Base-by-base conservation (phyloP, 2,888 invertebrate species). In the Thecocarcelia acutangulata region DNA sequence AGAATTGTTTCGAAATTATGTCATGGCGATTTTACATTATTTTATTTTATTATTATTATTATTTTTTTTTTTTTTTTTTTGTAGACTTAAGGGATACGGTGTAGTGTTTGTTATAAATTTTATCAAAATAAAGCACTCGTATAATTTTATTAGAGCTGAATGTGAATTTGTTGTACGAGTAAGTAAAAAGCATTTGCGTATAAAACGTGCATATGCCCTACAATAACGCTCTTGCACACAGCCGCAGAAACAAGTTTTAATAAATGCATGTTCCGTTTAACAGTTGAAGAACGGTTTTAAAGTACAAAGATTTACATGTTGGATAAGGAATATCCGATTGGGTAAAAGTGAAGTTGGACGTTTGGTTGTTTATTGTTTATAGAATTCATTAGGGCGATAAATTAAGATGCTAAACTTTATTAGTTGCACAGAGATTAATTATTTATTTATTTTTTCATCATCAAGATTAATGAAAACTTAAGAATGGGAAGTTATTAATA, bases 271-370 rank as follows among this genome's bases (percentile, higher is more conserved):
- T 69, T n/a, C n/a, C 28, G 46, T 19, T 37, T n/a, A 63, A 63
- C 44, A 46, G 70, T 63, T 56, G 52, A 73, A 37, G 59, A 79
- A 73, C 52, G 37, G 59, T 66, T 72, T 66, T 59, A 37, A 73
- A 79, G 54, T 40, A 21, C 37, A 44, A 59, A 72, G 78, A 79
- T 79, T 73, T 73, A 68, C 70, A 79, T 79, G 66, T 52, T 40
- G 59, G 78, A 73, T 79, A 79, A 59, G 21, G 52, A 58, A 59
- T 59, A 78, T 79, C 72, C 72, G 78, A 64, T 72, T 77, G 61
- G 61, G 15, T 56, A 63, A 33, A 33, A 72, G 63, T 44, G 21
- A 48, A 59, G 59, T 59, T 24, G 58, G 50, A 5, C 8, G 33
- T 6, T 59, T 13, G 15, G 48, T 56, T 40, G 56, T 42, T 19